Base-by-base conservation (phyloP, 2,113 vertebrate genomes). In the Anas platyrhynchos region DNA sequence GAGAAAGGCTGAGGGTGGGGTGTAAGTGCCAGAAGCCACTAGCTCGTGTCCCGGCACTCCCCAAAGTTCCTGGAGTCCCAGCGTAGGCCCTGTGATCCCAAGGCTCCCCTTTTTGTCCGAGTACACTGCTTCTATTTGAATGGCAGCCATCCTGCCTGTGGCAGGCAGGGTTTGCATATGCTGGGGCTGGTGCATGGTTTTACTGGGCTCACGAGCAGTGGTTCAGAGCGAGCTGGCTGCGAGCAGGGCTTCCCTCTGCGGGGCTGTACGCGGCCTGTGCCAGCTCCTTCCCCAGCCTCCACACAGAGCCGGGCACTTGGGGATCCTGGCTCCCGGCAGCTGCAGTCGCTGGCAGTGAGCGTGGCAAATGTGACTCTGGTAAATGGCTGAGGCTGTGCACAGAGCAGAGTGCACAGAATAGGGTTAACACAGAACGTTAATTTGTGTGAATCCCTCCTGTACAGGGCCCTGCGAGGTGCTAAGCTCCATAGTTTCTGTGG, bases 141-240 rank as follows among this genome's bases (percentile, higher is more conserved):
- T 26, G 36, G n/a, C 55, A 91, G 17, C 41, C 59, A n/a, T 61
- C 25, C 50, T 74, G 9, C 56, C 43, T 0, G 0, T 10, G 3
- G 20, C 31, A 62, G 13, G 16, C 31, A 21, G 66, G 25, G 29
- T 65, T 12, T 93, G 23, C 25, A 13, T 16, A 9, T 13, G 34
- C 48, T 73, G 75, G 63, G 58, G n/a, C 31, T 52, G 27, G 34
- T 65, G 25, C 16, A 18, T 11, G n/a, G 31, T 75, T 91, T 61
- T 16, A 13, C 31, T 4, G 20, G 25, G 16, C 29, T 43, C 32
- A 52, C 1, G 1, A 38, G 5, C 16, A 2, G 0, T n/a, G 18
- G 27, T 25, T 80, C 67, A 83, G 59, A 76, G 23, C 9, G 31
- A n/a, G 16, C 23, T 68, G 21, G 4, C 16, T 0, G 7, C 1